Base-by-base conservation (phyloP, 2,113 vertebrate species). In the Engystomops pustulosus region DNA sequence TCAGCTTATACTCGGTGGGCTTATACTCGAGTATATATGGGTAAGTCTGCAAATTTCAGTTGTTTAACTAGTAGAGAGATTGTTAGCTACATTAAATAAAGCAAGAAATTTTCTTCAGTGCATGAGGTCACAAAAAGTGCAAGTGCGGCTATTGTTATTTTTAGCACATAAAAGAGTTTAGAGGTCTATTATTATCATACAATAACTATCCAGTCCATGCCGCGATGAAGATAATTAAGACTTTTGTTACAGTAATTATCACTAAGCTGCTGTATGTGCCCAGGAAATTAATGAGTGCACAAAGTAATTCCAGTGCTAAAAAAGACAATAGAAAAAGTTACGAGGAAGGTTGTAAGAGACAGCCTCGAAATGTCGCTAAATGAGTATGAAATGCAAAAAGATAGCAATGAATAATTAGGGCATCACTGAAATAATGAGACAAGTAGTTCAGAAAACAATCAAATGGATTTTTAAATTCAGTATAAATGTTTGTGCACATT, bases 231-330 rank as follows among this genome's bases (percentile, higher is more conserved):
- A 34, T 80, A 36, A 69, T 69, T n/a, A 53, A 6, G 49, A 58
- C 51, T n/a, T 58, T 77, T 77, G 32, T 38, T 77, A 58, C 75
- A 77, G 49, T 77, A 36, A 53, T 51, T 77, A 51, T 55, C 12
- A 77, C 34, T 36, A 41, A 53, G 9, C 75, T 58, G 6, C 15
- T 32, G 60, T 17, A 20, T 77, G 47, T 38, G 47, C n/a, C 51
- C 32, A 34, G 58, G 32, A 55, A 77, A 36, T 41, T 51, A 77
- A 77, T 77, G 47, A 77, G 32, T 58, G 32, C 18, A 23, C 18
- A 30, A n/a, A 53, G 30, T 53, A 77, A 58, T 23, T 17, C 30
- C 47, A 58, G 10, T 23, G 75, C 47, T 53, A 58, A 17, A 20
- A 7, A 51, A 30, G 45, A 20, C 8, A 1, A 3, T 3, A 30